A percentile compares a stretch with the other conserved stretches of the same genome.
Conservation (phyloP, 2,888 invertebrate species). For the Polyommatus icarus region DNA sequence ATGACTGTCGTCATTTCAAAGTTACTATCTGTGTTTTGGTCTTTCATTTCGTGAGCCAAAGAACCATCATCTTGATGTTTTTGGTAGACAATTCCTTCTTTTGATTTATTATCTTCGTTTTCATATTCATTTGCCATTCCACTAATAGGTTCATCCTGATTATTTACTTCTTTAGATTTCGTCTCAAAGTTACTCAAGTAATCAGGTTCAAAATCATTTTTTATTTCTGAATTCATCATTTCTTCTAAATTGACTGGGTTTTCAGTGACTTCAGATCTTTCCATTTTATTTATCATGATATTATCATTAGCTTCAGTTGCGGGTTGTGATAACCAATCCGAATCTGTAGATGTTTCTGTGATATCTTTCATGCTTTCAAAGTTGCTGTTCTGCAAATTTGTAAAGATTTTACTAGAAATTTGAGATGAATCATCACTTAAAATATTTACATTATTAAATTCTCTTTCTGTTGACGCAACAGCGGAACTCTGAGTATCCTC, state of each 20-base stretch:
- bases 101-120: constrained; percentile 60
- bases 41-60: constrained; percentile 38
- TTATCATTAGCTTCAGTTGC: constrained; percentile 62
- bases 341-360: constrained; percentile 45
- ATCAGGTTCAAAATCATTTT: constrained; percentile 70
- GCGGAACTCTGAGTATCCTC: constrained; percentile 29
- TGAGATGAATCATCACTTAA: constrained; percentile 38
- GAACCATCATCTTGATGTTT: constrained; percentile 36
- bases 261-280: constrained; percentile 53
- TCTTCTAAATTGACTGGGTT: constrained; percentile 54
- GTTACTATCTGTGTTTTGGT: constrained; percentile 39
- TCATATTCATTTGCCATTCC: constrained; percentile 66
- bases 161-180: constrained; percentile 51
- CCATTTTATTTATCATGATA: constrained; percentile 56
- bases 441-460: constrained; percentile 32
- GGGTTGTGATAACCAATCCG: constrained; percentile 66
- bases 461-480: constrained; percentile 38
- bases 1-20: constrained; percentile 62
- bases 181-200: constrained; percentile 62
- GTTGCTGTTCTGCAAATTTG: constrained; percentile 36
- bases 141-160: constrained; percentile 59
- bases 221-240: constrained; percentile 54
- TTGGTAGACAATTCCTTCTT: constrained; percentile 58
- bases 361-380: constrained; percentile 41
- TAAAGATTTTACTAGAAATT: not conserved